Evolutionary conservation across 30 jellyfish, hydroid and myxozoan genomes (phyloP).

Genomic region (Hydra vulgaris): DNA sequence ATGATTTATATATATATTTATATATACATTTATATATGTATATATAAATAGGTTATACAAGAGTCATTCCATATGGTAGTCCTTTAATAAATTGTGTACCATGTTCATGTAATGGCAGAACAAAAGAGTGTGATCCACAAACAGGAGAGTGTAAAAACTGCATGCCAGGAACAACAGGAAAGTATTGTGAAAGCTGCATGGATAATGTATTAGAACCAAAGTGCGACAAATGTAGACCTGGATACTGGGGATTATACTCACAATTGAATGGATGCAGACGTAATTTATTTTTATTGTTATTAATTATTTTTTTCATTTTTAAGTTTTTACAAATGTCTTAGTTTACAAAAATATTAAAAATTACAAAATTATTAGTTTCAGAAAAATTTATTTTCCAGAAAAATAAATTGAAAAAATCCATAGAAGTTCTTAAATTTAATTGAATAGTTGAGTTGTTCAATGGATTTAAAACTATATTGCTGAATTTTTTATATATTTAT

Average conservation of each 20-base stretch:
- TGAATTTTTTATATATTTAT: too few relatives aligned
- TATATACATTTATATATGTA: too few relatives aligned
- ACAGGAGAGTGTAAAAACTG: conserved; percentile 70
- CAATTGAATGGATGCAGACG: conserved; percentile 70
- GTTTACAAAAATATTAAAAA: too few relatives aligned
- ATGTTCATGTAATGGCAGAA: conserved; percentile 61
- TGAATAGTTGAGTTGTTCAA: too few relatives aligned
- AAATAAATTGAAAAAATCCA: too few relatives aligned
- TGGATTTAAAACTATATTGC: too few relatives aligned
- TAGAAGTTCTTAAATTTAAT: too few relatives aligned
- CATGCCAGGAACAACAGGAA: conserved; percentile 81
- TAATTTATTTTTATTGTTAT: conserved; percentile 14
- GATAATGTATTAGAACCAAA: conserved; percentile 60
- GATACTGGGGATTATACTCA: conserved; percentile 75
- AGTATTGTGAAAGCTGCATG: conserved; percentile 80
- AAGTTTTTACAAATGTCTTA: neutral
- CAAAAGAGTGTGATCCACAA: conserved; percentile 58
- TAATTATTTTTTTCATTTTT: neutral
- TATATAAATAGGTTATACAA: conserved; percentile 58
- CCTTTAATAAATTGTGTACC: conserved; percentile 85
- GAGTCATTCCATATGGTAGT: conserved; percentile 77
- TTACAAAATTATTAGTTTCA: too few relatives aligned
- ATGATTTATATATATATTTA: too few relatives aligned
- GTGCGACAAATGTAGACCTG: conserved; percentile 71
- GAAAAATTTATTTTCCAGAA: too few relatives aligned